Base-by-base conservation (phyloP, 2,113 vertebrate genomes). In the Aspiorhynchus laticeps region DNA sequence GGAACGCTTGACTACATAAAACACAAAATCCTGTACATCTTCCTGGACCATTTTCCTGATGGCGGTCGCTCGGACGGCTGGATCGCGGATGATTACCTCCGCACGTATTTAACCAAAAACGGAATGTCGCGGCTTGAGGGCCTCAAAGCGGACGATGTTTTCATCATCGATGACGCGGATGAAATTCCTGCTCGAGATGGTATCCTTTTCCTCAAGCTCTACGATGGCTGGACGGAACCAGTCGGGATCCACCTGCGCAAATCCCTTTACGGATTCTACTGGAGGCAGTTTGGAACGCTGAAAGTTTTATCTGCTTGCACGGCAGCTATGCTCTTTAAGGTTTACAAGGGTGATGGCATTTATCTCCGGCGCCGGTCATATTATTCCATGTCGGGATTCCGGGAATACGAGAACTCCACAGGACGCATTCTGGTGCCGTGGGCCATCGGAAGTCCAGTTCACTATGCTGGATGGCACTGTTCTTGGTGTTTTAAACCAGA, bases 401-500 rank as follows among this genome's bases (percentile, higher is more conserved):
- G 96, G 2, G 94, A 95, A 74, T 97, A 97, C 0, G 96, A 97
- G 92, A 96, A 96, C 89, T 94, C 92, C 88, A 96, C 96, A 0
- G 96, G 96, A 59, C 96, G 95, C 87, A 95, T 96, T 91, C 90
- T 97, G 88, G 94, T 96, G 46, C 95, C 95, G 83, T 97, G 97
- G 97, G 95, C 96, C 0, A 92, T 97, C 10, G 97, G 97, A 65
- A 97, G 96, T 86, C 95, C 96, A 0, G 94, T 97, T 84, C 97
- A 97, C 90, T 96, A 96, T 43, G 96, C 97, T 4, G 97, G 97
- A 86, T 97, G 97, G 97, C 97, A 97, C 91, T 97, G 97, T 84
- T 97, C 97, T 56, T 97, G 97, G 97, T 97, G 97, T 87, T 97
- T 97, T 89, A 94, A 92, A 21, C 96, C 96, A 0, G 96, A 97